phyloP scores from a whole-genome alignment of 2,113 vertebrate genomes.

The Aplodontia rufa region DNA sequence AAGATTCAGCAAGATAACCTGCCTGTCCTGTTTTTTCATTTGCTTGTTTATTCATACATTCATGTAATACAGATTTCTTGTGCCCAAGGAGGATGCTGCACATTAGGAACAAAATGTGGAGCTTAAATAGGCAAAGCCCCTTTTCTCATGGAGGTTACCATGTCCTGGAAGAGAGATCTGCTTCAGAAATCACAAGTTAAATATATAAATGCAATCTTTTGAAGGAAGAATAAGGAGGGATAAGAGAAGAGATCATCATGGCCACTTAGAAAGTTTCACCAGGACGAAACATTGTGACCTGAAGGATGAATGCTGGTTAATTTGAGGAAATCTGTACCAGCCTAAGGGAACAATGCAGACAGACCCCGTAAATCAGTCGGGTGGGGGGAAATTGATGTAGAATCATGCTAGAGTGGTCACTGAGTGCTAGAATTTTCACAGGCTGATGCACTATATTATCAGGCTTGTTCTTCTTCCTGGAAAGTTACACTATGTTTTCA shows the following conservation, averaged over 20 bases:
- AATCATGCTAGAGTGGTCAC: background rate
- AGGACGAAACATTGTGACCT: background rate
- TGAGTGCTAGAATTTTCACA: background rate
- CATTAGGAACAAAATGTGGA: background rate
- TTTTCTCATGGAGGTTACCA: background rate
- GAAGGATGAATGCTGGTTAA: background rate
- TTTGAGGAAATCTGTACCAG: background rate
- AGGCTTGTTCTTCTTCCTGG: background rate
- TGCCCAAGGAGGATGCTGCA: background rate
- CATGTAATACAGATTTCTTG: background rate
- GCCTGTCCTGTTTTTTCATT: background rate
- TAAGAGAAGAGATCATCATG: background rate
- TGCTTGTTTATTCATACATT: background rate
- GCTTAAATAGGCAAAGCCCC: background rate
- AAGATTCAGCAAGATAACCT: background rate
- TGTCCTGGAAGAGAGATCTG: background rate
- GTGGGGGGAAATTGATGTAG: background rate
- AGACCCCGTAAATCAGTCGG: background rate
- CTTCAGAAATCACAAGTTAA: background rate
- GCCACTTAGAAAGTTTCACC: background rate
- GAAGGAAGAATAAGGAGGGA: background rate
- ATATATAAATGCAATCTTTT: background rate
- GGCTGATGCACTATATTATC: background rate
- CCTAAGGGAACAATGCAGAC: background rate
- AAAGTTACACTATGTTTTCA: background rate